Conservation (phyloP, 2,113 vertebrate species). For the Cyanistes caeruleus region DNA sequence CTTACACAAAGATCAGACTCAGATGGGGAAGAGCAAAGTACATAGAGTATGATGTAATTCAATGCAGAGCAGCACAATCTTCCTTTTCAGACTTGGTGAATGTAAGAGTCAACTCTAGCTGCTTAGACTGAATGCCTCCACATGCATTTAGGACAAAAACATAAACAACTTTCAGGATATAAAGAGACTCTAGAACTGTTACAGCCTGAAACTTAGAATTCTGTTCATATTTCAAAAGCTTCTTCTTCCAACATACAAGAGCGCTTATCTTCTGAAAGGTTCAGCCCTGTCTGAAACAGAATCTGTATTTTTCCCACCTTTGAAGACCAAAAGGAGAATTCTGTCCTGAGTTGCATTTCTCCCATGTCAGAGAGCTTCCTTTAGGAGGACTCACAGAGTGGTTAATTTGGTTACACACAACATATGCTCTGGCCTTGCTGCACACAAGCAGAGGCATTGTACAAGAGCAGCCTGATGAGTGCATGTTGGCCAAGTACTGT, state of each 20-base stretch:
- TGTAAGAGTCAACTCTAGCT: neutral
- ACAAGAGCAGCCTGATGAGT: neutral
- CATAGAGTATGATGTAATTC: neutral
- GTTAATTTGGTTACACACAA: neutral
- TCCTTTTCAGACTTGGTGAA: neutral
- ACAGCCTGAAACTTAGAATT: neutral
- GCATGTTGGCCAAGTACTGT: neutral
- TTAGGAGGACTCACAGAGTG: neutral
- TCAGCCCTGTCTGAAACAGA: neutral
- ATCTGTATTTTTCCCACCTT: neutral
- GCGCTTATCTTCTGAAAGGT: neutral
- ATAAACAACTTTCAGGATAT: neutral
- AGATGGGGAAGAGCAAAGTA: neutral
- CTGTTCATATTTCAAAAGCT: neutral
- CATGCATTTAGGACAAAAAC: neutral
- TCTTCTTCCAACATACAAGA: neutral
- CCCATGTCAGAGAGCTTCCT: neutral
- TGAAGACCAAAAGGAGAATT: neutral
- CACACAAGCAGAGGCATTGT: neutral
- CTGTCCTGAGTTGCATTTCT: neutral
- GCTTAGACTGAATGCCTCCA: neutral
- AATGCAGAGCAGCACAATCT: neutral
- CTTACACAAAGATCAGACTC: neutral
- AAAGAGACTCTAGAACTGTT: neutral
- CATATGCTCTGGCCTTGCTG: neutral